Evolutionary conservation across 1,140 invertebrate species (phyloP).

Genomic region (Penaeus japonicus): DNA sequence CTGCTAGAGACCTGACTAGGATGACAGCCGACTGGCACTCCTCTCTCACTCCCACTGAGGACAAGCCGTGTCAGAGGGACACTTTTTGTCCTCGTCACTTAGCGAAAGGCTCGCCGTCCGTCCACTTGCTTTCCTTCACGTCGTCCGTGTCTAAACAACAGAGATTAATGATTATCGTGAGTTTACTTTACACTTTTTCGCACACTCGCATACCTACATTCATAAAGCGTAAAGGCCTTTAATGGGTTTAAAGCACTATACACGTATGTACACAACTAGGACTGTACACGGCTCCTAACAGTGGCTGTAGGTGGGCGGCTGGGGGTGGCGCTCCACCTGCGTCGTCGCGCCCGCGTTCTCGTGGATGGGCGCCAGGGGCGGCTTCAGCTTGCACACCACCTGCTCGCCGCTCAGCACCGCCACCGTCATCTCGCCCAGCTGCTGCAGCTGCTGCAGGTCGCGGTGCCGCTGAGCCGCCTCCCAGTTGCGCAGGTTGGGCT

Average conservation of each 20-base stretch:
- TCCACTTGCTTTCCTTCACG: not conserved
- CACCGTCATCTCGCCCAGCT: conserved; percentile 68
- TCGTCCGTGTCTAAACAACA: conserved; percentile 38
- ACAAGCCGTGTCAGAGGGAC: too few relatives aligned
- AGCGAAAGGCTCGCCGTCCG: not conserved
- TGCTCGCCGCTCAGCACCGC: conserved; percentile 83
- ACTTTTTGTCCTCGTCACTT: not conserved
- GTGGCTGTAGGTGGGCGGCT: conserved; percentile 49
- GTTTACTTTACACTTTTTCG: conserved; percentile 24
- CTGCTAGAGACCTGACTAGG: conserved; percentile 51
- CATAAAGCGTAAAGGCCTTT: conserved; percentile 53
- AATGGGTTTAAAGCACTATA: conserved; percentile 55
- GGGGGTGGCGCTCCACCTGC: conserved; percentile 47
- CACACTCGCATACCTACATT: conserved; percentile 50
- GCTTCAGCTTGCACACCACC: conserved; percentile 82
- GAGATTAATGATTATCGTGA: conserved; percentile 50
- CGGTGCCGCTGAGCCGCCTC: conserved; percentile 53
- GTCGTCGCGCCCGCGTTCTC: conserved; percentile 38
- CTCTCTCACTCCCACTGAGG: not conserved
- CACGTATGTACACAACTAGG: conserved; percentile 54
- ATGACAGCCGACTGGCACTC: conserved; percentile 26
- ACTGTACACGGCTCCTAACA: conserved; percentile 49
- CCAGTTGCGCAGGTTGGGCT: conserved; percentile 55
- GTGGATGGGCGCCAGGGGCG: conserved; percentile 61
- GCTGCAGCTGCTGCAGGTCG: conserved; percentile 56